Evolutionary conservation across 2,113 vertebrate species (phyloP).

Genomic region (Microtus oregoni): DNA sequence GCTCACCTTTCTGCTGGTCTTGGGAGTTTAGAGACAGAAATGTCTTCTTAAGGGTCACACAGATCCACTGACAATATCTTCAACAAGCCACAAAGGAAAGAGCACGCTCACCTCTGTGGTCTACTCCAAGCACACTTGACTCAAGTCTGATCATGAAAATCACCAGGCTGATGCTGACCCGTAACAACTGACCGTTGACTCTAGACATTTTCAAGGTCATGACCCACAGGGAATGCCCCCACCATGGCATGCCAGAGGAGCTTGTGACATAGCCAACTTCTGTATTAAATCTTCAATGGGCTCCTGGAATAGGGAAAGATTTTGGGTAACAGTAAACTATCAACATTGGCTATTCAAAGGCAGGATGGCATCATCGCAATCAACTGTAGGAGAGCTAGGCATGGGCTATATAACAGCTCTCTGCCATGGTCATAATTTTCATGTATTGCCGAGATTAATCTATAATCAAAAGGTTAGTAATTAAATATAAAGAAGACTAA

Average conservation of each 20-base stretch:
- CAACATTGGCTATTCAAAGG: background rate
- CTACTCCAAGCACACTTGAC: background rate
- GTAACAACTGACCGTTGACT: background rate
- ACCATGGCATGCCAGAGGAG: background rate
- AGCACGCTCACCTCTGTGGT: background rate
- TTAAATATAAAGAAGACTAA: background rate
- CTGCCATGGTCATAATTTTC: background rate
- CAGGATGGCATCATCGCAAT: rapidly evolving
- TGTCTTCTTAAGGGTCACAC: background rate
- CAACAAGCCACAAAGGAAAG: background rate
- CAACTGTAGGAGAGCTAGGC: background rate
- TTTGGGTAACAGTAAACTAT: no score
- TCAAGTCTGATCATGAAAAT: background rate
- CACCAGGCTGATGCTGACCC: background rate
- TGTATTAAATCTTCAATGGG: background rate
- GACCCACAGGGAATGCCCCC: no score
- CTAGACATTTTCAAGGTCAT: background rate
- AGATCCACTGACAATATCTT: background rate
- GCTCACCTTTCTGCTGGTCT: background rate
- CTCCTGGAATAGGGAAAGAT: background rate
- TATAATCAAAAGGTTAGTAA: background rate
- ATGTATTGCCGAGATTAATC: background rate
- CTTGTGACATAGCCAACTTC: rapidly evolving
- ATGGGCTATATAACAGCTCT: no score
- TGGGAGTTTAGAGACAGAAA: no score